Evolutionary conservation across 1,140 invertebrate genomes (phyloP).

Genomic region (Drosophila varians): DNA sequence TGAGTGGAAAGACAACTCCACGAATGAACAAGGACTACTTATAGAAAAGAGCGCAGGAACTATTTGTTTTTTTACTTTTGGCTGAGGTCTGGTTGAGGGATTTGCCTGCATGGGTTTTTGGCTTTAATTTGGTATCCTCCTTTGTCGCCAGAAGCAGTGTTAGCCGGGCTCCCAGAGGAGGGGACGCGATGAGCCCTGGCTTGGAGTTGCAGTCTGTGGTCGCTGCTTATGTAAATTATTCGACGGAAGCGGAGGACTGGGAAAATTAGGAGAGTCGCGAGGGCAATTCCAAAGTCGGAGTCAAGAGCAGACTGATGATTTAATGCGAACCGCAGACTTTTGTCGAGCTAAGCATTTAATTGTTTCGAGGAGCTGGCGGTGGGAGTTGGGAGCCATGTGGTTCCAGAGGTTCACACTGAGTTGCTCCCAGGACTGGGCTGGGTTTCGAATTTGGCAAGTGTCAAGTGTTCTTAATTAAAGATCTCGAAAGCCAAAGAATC

Average conservation of each 20-base stretch:
- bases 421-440: background rate
- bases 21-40: conserved; percentile 27
- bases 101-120: conserved; percentile 76
- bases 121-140: conserved; percentile 74
- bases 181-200: background rate
- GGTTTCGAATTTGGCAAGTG: conserved; percentile 5
- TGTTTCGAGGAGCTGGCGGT: conserved; percentile 68
- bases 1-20: background rate
- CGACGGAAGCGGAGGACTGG: conserved; percentile 49
- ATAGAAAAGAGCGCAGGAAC: conserved; percentile 20
- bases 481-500: background rate
- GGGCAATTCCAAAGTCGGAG: conserved; percentile 26
- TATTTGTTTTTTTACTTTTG: conserved; percentile 46
- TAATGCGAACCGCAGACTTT: conserved; percentile 81
- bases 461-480: conserved; percentile 3
- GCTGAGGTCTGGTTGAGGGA: conserved; percentile 64
- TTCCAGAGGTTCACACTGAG: conserved; percentile 20
- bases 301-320: conserved; percentile 76
- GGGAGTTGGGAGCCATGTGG: conserved; percentile 17
- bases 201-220: conserved; percentile 62
- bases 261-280: conserved; percentile 27
- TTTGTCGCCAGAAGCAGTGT: conserved; percentile 36
- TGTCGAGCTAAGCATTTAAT: conserved; percentile 81
- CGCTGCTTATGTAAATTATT: conserved; percentile 82
- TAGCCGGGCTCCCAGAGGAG: conserved; percentile 9